Evolutionary conservation across 2,888 invertebrate species (phyloP).

Genomic region (Cremastobaeus sp.): DNA sequence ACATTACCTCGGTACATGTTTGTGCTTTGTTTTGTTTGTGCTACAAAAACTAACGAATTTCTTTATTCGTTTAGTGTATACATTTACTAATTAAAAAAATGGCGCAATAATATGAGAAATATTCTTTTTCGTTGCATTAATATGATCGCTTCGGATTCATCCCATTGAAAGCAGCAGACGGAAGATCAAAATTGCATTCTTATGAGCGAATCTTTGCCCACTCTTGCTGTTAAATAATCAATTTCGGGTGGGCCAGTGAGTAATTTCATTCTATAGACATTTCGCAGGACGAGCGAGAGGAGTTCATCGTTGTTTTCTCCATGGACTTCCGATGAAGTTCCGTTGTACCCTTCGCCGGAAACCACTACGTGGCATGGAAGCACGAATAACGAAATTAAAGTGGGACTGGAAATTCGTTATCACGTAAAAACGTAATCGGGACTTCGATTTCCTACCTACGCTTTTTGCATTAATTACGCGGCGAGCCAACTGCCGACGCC

Average conservation of each 20-base stretch:
- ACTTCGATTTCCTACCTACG: constrained; percentile 42
- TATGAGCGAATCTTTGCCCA: constrained; percentile 29
- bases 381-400: constrained; percentile 47
- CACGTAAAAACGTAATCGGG: constrained; percentile 48
- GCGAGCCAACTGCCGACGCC: constrained; percentile 13
- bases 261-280: constrained; percentile 35
- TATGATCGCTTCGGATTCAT: too few species aligned
- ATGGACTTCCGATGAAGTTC: constrained; percentile 14
- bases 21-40: too few species aligned
- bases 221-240: constrained; percentile 48
- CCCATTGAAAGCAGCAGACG: too few species aligned
- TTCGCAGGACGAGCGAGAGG: constrained; percentile 7
- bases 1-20: too few species aligned
- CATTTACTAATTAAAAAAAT: too few species aligned
- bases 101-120: too few species aligned
- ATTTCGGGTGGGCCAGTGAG: constrained; percentile 35
- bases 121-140: too few species aligned
- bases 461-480: constrained; percentile 51
- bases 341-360: constrained; percentile 2
- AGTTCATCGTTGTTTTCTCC: constrained; percentile 30
- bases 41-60: too few species aligned
- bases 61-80: too few species aligned
- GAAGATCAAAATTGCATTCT: constrained; percentile 19
- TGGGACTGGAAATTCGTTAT: constrained; percentile 39
- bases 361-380: constrained; percentile 17